Evolutionary conservation across 2,113 vertebrate species (phyloP).

Genomic region (Alouatta palliata): DNA sequence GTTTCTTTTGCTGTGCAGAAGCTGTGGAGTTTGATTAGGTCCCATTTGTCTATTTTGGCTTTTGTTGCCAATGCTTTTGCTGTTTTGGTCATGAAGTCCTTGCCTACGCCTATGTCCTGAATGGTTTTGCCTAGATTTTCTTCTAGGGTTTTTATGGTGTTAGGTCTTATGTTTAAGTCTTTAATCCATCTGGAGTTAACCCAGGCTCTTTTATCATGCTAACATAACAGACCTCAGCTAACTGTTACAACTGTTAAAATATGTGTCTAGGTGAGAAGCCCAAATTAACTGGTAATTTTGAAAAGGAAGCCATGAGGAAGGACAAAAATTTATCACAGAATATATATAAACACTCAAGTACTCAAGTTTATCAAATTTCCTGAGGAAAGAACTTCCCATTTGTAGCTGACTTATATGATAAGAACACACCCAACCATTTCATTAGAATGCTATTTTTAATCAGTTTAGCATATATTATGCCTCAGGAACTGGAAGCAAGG

Average conservation of each 20-base stretch:
- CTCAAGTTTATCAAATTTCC: conserved; percentile 80
- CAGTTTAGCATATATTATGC: conserved; percentile 50
- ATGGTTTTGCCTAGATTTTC: too few species aligned
- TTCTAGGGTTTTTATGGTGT: too few species aligned
- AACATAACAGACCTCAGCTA: background rate
- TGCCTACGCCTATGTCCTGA: too few species aligned
- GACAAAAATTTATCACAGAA: conserved; percentile 38
- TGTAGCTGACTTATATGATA: conserved; percentile 61
- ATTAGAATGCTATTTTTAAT: conserved; percentile 67
- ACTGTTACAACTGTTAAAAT: conserved; percentile 29
- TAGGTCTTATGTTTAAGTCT: too few species aligned
- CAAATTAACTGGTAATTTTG: background rate
- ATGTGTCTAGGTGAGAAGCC: conserved; percentile 32
- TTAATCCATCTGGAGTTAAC: too few species aligned
- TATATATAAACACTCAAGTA: conserved; percentile 32
- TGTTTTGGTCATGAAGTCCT: too few species aligned
- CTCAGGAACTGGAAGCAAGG: conserved; percentile 20
- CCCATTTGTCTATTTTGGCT: too few species aligned
- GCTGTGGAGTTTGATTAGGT: too few species aligned
- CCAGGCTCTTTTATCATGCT: background rate
- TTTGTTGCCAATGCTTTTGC: too few species aligned
- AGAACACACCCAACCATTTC: conserved; percentile 74
- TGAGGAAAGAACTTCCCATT: conserved; percentile 82
- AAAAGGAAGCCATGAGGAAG: conserved; percentile 45
- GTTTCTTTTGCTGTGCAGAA: too few species aligned